A percentile compares a stretch with the other conserved stretches of the same genome.
These are phyloP conservation scores for Thymelicus lineola DNA, from an alignment of 2,888 invertebrate species.

Conservation along the genomic window DNA sequence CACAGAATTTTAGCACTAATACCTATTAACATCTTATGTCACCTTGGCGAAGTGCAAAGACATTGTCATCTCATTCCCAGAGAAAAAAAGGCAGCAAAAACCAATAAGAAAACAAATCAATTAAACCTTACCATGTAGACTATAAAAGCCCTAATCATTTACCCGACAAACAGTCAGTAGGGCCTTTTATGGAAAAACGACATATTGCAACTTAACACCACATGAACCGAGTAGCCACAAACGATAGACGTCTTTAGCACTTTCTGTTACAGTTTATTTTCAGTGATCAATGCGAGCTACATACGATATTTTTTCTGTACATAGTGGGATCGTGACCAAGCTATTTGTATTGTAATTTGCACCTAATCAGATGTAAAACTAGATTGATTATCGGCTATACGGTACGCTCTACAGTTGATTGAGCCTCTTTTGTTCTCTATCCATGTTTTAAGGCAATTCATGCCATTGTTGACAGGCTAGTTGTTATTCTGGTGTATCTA, in stretches of 20 bases:
- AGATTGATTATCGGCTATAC: slow-evolving; percentile 78
- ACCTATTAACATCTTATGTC: slow-evolving; percentile 80
- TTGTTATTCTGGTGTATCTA: slow-evolving; percentile 39
- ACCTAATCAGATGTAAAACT: slow-evolving; percentile 82
- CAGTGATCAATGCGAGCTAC: slow-evolving; percentile 38
- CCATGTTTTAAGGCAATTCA: slow-evolving; percentile 63
- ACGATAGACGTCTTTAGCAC: neutral
- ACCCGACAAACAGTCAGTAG: slow-evolving; percentile 46
- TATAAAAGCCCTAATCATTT: slow-evolving; percentile 55
- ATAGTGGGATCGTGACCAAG: slow-evolving; percentile 71
- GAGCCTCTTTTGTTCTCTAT: slow-evolving; percentile 63
- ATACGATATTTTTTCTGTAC: slow-evolving; percentile 40
- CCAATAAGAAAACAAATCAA: slow-evolving; percentile 38
- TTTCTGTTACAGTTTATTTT: slow-evolving; percentile 40
- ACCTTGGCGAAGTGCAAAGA: slow-evolving; percentile 79
- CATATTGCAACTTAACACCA: slow-evolving; percentile 40
- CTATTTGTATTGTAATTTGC: slow-evolving; percentile 83
- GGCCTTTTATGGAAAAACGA: slow-evolving; percentile 51
- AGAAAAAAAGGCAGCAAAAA: slow-evolving; percentile 50
- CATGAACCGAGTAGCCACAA: neutral
- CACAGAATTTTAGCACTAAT: slow-evolving; percentile 80
- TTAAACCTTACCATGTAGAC: slow-evolving; percentile 52
- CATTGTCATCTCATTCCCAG: slow-evolving; percentile 55
- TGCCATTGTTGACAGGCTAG: slow-evolving; percentile 56
- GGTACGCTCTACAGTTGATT: slow-evolving; percentile 60